Percentiles rank a stretch among this genome's conserved stretches.
These are phyloP conservation scores for Formica selysi DNA, from an alignment of 1,140 invertebrate species.

Conservation along the genomic window DNA sequence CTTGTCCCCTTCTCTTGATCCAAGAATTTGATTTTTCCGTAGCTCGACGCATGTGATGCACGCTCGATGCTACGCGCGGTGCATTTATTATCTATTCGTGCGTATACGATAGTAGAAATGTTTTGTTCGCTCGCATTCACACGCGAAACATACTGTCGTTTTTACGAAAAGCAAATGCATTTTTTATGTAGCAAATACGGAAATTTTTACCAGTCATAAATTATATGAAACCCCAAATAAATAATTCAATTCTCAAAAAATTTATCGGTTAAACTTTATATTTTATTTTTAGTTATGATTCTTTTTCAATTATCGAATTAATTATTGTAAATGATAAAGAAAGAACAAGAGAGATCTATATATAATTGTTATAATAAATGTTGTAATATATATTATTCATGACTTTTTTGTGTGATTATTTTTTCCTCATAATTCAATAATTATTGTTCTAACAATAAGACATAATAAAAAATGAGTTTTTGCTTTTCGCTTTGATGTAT, in stretches of 20 bases:
- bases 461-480: constrained; percentile 1
- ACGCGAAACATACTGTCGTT: not conserved
- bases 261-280: not conserved
- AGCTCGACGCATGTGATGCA: constrained; percentile 37
- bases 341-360: not conserved
- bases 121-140: constrained; percentile 36
- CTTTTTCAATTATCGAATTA: not conserved
- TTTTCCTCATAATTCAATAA: not conserved
- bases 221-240: not conserved
- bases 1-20: constrained; percentile 49
- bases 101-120: not conserved
- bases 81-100: constrained; percentile 8
- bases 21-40: constrained; percentile 76
- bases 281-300: not conserved
- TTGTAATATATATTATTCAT: not conserved
- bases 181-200: not conserved
- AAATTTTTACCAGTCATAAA: not conserved
- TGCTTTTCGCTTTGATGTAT: not conserved
- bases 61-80: constrained; percentile 40
- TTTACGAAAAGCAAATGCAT: not conserved
- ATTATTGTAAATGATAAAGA: not conserved
- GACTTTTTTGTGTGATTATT: not conserved
- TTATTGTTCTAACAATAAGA: not conserved
- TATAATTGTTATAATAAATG: not conserved
- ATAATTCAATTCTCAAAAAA: not conserved